Evolutionary conservation across 2,113 vertebrate species (phyloP).

Genomic region (Emydura subglobosa): DNA sequence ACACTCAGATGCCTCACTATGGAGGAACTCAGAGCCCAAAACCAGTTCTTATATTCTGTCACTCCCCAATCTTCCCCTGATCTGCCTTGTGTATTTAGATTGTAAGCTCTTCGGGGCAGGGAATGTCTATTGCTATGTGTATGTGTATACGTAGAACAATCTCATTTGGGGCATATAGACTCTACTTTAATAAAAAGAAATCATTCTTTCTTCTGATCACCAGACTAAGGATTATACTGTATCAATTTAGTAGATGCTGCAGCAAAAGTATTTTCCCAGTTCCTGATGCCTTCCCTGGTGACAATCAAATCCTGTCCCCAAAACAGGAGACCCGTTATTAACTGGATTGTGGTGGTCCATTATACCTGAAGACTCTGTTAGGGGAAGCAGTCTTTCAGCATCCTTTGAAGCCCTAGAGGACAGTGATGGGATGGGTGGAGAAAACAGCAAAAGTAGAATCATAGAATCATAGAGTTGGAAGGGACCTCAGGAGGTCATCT

Average conservation of each 20-base stretch:
- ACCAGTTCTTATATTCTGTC: neutral
- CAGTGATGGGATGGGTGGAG: neutral
- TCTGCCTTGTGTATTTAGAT: neutral
- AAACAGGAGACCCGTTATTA: neutral
- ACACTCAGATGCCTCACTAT: neutral
- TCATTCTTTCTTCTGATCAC: neutral
- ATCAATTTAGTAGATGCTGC: neutral
- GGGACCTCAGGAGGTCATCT: too few species aligned
- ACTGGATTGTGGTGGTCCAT: neutral
- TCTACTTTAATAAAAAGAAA: neutral
- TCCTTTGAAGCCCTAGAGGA: neutral
- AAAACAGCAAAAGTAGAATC: neutral
- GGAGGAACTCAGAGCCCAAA: neutral
- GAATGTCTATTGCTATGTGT: neutral
- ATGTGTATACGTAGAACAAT: neutral
- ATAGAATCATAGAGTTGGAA: too few species aligned
- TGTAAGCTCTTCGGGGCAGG: neutral
- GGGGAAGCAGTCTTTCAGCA: neutral
- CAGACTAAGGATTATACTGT: neutral
- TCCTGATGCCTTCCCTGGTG: neutral
- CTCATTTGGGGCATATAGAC: neutral
- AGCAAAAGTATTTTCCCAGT: neutral
- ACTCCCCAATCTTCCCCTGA: neutral
- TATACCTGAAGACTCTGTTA: neutral
- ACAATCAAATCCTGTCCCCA: neutral